Evolutionary conservation across 2,888 invertebrate genomes (phyloP).

Genomic region (Rhopalosiphum nymphaeae): DNA sequence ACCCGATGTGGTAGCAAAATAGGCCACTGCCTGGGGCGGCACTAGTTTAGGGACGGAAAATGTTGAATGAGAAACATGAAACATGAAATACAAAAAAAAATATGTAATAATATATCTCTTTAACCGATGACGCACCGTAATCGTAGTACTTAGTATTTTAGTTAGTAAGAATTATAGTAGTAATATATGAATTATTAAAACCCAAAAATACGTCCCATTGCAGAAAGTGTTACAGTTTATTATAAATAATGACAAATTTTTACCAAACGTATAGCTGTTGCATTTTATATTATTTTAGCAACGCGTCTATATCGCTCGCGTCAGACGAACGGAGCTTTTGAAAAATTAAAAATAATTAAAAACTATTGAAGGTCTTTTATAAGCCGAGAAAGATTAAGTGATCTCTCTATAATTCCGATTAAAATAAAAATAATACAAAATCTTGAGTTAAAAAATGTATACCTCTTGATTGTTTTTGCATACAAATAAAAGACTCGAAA

Average conservation of each 20-base stretch:
- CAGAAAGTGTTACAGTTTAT: too few relatives aligned
- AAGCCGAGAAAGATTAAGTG: conserved; percentile 7
- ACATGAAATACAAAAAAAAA: too few relatives aligned
- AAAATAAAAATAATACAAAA: background rate
- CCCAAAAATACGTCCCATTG: too few relatives aligned
- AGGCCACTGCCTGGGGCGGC: too few relatives aligned
- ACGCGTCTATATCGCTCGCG: background rate
- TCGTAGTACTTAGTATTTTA: too few relatives aligned
- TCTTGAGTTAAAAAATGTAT: background rate
- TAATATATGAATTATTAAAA: conserved; percentile 6
- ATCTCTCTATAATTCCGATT: conserved; percentile 15
- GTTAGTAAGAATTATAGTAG: background rate
- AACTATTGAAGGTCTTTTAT: conserved; percentile 7
- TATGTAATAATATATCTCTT: too few relatives aligned
- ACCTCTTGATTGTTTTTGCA: background rate
- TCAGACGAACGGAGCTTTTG: background rate
- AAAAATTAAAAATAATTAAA: background rate
- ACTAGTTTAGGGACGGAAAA: too few relatives aligned
- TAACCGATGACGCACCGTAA: too few relatives aligned
- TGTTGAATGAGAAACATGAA: too few relatives aligned
- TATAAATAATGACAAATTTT: too few relatives aligned
- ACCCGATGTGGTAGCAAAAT: too few relatives aligned
- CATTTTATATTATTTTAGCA: background rate
- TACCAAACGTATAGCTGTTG: background rate
- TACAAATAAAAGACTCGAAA: conserved; percentile 22